Evolutionary conservation across 2,888 invertebrate genomes (phyloP).

Genomic region (Erynnis tages): DNA sequence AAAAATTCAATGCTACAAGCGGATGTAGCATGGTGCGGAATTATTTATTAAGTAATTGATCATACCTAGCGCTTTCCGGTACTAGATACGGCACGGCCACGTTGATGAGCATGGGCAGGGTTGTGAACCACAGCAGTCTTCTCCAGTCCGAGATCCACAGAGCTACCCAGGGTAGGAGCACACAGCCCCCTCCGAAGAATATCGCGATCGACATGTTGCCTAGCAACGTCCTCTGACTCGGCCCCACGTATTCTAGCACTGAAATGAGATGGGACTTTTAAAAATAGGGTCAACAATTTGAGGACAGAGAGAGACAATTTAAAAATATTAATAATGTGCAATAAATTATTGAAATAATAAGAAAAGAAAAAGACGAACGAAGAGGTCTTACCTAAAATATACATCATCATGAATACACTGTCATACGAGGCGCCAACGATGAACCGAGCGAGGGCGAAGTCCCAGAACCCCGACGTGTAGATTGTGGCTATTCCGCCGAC

Average conservation of each 20-base stretch:
- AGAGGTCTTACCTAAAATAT: conserved; percentile 85
- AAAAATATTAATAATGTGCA: no score
- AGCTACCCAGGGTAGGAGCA: conserved; percentile 73
- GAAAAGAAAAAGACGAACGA: no score
- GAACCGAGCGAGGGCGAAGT: conserved; percentile 88
- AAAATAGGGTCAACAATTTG: no score
- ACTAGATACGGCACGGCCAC: conserved; percentile 59
- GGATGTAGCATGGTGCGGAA: no score
- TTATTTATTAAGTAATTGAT: no score
- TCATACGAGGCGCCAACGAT: conserved; percentile 91
- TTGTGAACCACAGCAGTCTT: conserved; percentile 62
- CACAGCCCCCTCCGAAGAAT: conserved; percentile 70
- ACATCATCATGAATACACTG: conserved; percentile 92
- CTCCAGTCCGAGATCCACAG: conserved; percentile 68
- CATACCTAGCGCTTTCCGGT: conserved; percentile 76
- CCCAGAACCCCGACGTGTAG: conserved; percentile 84
- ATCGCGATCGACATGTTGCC: conserved; percentile 77
- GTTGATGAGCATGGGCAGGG: conserved; percentile 61
- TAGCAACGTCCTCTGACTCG: conserved; percentile 71
- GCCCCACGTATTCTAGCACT: conserved; percentile 76
- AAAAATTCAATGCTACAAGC: no score
- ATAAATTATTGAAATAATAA: no score
- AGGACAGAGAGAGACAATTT: no score
- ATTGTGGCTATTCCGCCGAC: conserved; percentile 84
- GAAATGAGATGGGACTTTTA: conserved; percentile 18